Evolutionary conservation across 2,888 invertebrate species (phyloP).

Genomic region (Meteorus colon): DNA sequence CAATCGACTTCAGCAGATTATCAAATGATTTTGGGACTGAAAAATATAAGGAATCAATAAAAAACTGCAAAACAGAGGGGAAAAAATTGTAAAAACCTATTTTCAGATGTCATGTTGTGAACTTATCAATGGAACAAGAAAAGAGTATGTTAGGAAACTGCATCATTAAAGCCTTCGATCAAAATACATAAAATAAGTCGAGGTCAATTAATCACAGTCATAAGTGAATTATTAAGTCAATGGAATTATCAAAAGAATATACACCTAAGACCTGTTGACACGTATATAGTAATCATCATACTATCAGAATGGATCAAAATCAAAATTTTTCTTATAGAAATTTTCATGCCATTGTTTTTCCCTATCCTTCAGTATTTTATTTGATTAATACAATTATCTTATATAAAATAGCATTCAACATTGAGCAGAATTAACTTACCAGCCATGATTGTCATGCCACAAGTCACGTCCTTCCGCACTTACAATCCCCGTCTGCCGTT

Average conservation of each 20-base stretch:
- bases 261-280: slow-evolving; percentile 23
- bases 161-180: too few species aligned
- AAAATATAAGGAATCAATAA: slow-evolving; percentile 53
- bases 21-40: slow-evolving; percentile 79
- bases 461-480: slow-evolving; percentile 69
- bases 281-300: background rate
- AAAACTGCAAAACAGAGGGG: too few species aligned
- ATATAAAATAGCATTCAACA: slow-evolving; percentile 14
- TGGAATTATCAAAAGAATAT: too few species aligned
- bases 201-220: too few species aligned
- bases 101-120: too few species aligned
- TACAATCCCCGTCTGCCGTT: background rate
- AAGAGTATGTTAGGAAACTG: too few species aligned
- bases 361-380: background rate
- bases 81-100: too few species aligned
- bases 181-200: too few species aligned
- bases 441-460: slow-evolving; percentile 69
- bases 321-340: background rate
- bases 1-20: slow-evolving; percentile 77
- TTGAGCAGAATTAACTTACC: slow-evolving; percentile 61
- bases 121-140: too few species aligned
- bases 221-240: too few species aligned
- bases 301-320: background rate
- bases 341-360: background rate
- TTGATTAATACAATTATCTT: slow-evolving; percentile 38